Base-by-base conservation (phyloP, 1,140 invertebrate species). In the Gonioctena quinquepunctata region DNA sequence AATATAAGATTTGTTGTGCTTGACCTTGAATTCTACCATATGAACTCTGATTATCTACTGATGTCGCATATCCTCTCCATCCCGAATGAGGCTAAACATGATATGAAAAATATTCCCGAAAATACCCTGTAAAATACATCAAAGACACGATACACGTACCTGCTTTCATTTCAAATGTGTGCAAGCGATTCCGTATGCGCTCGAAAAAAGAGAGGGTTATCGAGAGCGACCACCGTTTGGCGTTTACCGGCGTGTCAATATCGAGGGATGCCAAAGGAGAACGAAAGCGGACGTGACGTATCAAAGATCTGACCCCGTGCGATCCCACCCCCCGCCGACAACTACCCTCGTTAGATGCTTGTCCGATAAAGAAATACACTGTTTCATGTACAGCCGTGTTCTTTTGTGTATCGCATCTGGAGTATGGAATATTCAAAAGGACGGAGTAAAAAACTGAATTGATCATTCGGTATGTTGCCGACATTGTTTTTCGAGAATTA, bases 261-360 rank as follows among this genome's bases (percentile, higher is more conserved):
- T 66, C 63, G 23, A 57, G 64, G 60, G 64, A 59, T 49, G 65
- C 60, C 54, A 63, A 26, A 62, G 68, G 67, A 62, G 66, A 67
- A 69, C 57, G 68, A 65, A 64, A 67, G 68, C 69, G 75, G 72
- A 79, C 80, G 79, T 78, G 76, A 76, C 76, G 74, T 77, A 77
- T 77, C 76, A 76, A 77, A 77, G 76, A 77, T 77, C 76, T 72
- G 72, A 74, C 66, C 73, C 63, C 28, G 68, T 65, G 66, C 49
- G 56, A 74, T 62, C 73, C 63, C 28, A 65, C 60, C 62, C 49
- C 49, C 57, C 63, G 70, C 74, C 69, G 66, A 66, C 73, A 71
- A 71, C 76, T 66, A 74, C 76, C 76, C 76, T 76, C 76, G 74
- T 77, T 77, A 77, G 76, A 77, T 77, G 61, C 69, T 69, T 69